Base-by-base conservation (phyloP, 1,140 invertebrate genomes). In the Bombus picipes region DNA sequence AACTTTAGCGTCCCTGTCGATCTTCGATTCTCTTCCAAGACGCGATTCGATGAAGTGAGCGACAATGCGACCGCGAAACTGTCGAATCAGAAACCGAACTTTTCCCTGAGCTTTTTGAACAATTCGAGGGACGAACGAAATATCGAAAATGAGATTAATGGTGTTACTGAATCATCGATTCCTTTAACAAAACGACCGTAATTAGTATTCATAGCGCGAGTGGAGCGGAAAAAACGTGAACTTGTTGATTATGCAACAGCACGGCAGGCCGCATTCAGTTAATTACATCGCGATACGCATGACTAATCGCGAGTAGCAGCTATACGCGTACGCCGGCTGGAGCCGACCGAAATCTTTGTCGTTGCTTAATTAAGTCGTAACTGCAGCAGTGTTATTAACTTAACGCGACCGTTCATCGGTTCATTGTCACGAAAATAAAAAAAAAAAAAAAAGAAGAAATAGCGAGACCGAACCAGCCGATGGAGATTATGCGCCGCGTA, bases 201-300 rank as follows among this genome's bases (percentile, higher is more conserved):
- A 90, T 90, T 83, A 85, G 62, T 81, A 87, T 89, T 79, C 84
- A 70, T 78, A 59, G 32, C 59, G 57, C 81, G 66, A 72, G 65
- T 32, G 62, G n/a, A 10, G n/a, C 22, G 47, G 74, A 76, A 78
- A 82, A 86, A 81, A 87, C 47, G 87, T 34, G 72, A 71, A 90
- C 73, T 85, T 83, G 78, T 89, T 89, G 82, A 90, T 89, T 87
- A 87, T 79, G 71, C 62, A 80, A 85, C 66, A 65, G 53, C 62
- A 59, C 80, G 78, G 65, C 39, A 43, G 47, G 73, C 68, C 57
- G 65, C 53, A 81, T 88, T 82, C 82, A 68, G 81, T 84, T 91
- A 90, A 90, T 90, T 90, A 88, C 83, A 73, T 90, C 89, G 65
- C 79, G 81, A 47, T 87, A 82, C 72, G 81, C 81, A 81, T 76